A percentile compares a stretch with the other conserved stretches of the same genome.
Evolutionary conservation across 2,888 invertebrate genomes (phyloP).

Genomic region (Lamellibrachia satsuma): DNA sequence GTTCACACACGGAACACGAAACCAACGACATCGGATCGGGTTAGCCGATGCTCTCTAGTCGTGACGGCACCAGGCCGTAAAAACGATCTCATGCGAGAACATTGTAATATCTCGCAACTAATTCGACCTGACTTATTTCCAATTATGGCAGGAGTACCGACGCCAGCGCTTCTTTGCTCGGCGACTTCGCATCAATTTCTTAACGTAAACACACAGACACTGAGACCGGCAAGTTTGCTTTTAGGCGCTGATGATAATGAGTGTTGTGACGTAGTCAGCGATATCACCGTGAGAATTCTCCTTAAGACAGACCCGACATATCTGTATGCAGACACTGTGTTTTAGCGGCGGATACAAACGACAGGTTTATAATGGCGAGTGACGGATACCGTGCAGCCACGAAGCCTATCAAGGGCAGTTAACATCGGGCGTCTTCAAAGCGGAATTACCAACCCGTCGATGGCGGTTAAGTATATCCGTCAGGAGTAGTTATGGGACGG

Average conservation of each 20-base stretch:
- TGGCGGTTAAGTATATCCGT: background rate
- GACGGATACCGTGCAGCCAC: conserved; percentile 1
- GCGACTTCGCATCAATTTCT: conserved; percentile 3
- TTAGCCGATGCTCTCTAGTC: background rate
- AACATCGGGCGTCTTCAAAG: background rate
- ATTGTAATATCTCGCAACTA: background rate
- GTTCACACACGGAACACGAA: background rate
- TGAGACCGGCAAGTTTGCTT: background rate
- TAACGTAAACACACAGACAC: conserved; percentile 12
- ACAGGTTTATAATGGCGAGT: background rate
- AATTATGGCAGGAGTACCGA: background rate
- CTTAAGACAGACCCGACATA: background rate
- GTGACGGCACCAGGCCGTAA: background rate
- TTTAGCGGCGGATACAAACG: background rate
- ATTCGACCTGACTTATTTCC: background rate
- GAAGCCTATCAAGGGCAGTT: background rate
- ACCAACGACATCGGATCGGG: background rate
- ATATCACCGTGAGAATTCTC: conserved; percentile 13
- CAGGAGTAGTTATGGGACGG: background rate
- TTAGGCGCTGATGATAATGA: background rate
- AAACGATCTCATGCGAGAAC: background rate
- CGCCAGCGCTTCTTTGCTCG: background rate
- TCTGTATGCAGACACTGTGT: background rate
- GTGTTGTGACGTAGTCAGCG: background rate
- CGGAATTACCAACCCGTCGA: background rate